These are phyloP conservation scores for Tachina fera DNA, from an alignment of 2,888 invertebrate genomes.

Conservation along the genomic window DNA sequence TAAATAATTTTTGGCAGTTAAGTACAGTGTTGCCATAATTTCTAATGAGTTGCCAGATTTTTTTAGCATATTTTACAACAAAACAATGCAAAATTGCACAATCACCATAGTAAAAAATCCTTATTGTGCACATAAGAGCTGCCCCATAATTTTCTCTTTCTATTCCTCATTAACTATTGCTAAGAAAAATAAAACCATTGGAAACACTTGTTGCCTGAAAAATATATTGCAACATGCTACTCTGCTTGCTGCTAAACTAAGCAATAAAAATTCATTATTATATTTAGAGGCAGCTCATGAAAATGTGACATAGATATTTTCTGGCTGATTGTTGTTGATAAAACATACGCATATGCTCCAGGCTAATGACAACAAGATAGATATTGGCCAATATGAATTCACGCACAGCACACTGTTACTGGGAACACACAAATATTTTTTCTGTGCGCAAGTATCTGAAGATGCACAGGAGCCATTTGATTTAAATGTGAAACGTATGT, in stretches of 20 bases:
- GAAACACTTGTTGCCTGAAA: background rate
- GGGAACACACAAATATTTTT: conserved; percentile 6
- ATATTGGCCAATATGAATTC: conserved; percentile 21
- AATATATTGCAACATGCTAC: conserved; percentile 35
- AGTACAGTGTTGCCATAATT: no score
- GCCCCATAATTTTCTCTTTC: background rate
- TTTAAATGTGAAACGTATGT: conserved; percentile 14
- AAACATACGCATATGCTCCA: conserved; percentile 49
- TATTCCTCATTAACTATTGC: background rate
- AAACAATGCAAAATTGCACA: no score
- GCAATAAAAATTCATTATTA: conserved; percentile 41
- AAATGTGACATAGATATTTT: conserved; percentile 63
- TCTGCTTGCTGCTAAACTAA: conserved; percentile 16
- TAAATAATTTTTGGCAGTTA: no score
- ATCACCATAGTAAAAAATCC: no score
- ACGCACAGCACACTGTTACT: conserved; percentile 9
- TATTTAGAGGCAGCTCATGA: conserved; percentile 15
- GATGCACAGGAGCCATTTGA: conserved; percentile 9
- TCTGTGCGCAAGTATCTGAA: background rate
- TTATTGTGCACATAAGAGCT: background rate
- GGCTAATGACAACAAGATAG: conserved; percentile 41
- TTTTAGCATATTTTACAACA: no score
- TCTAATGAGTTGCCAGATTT: no score
- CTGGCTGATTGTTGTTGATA: conserved; percentile 65
- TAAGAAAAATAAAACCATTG: background rate